These are phyloP conservation scores for Leptodactylus fallax DNA, from an alignment of 2,797 vertebrate genomes.

Conservation along the genomic window DNA sequence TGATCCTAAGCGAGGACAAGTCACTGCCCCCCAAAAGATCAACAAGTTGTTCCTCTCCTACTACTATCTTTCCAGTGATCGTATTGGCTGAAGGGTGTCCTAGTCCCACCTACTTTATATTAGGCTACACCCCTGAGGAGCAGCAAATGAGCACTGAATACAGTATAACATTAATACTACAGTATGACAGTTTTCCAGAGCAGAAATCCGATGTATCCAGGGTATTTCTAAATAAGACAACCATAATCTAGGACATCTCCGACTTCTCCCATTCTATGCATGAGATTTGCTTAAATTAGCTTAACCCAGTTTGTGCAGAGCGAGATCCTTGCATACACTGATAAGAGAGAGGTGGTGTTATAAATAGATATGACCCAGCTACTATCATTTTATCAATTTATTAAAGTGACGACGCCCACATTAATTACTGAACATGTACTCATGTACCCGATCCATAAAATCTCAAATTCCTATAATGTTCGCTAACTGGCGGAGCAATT, in stretches of 20 bases:
- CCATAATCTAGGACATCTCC: conserved; percentile 17
- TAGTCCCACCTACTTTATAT: background rate
- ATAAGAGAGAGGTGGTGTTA: background rate
- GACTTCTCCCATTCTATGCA: background rate
- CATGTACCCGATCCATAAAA: conserved; percentile 23
- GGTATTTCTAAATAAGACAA: background rate
- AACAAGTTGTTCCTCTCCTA: background rate
- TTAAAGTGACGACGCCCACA: conserved; percentile 10
- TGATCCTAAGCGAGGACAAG: background rate
- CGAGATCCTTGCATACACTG: background rate
- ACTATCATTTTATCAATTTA: background rate
- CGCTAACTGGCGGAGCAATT: background rate
- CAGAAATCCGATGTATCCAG: too few species aligned
- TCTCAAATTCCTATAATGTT: background rate
- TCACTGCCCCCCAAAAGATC: background rate
- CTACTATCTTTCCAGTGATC: background rate
- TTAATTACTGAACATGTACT: background rate
- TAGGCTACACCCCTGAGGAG: background rate
- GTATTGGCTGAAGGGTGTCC: background rate
- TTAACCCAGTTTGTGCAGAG: conserved; percentile 22
- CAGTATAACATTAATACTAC: background rate
- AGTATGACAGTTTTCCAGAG: background rate
- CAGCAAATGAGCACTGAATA: background rate
- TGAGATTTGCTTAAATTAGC: conserved; percentile 36
- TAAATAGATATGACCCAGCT: conserved; percentile 31